Evolutionary conservation across 2,113 vertebrate species (phyloP), one percentile per base, ranked within the genome.

Genomic region (Syrrhaptes paradoxus): DNA sequence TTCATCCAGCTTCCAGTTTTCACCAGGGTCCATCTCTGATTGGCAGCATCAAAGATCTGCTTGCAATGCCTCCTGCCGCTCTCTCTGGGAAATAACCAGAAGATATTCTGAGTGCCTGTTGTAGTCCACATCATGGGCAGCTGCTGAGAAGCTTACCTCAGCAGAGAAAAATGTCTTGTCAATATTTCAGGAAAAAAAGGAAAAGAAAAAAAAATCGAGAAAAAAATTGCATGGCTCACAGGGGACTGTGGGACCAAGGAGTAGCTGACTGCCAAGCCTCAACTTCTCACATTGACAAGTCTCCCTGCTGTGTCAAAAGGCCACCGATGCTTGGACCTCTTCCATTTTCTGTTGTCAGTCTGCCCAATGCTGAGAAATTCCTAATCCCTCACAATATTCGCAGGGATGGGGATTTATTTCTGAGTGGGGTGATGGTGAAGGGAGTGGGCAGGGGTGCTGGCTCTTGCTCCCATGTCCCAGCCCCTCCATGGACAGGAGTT

Each of bases 1-100:
- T 94, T 98, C 98, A 72, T 98, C 98, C 94, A 98, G 95, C 79
- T 97, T 96, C 98, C 98, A 98, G 76, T 92, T 97, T 89, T 98
- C 98, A 95, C 62, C 78, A 67, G 97, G 93, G 49, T 98, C 98
- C 98, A 98, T 98, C 76, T 78, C 97, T 95, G 94, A 67, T 77
- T 51, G 34, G 12, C 71, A 93, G 93, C 88, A 93, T 91, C 96
- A 90, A 95, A 96, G 76, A 86, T 87, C 90, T 93, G 83, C 79
- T 91, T 45, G 57, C 79, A 95, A 86, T 55, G 68, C 52, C 45
- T 92, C 90, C 51, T 77, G 86, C 54, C 6, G 55, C 52, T 91
- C 70, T 80, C 72, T 95, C 94, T 94, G 67, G 73, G 84, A 85
- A 94, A 94, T 80, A 96, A 96, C 76, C 73, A 95, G 78, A 96